Evolutionary conservation across 2,797 vertebrate species (phyloP), one percentile per base, ranked within the genome.

Genomic region (Scleropages formosus): DNA sequence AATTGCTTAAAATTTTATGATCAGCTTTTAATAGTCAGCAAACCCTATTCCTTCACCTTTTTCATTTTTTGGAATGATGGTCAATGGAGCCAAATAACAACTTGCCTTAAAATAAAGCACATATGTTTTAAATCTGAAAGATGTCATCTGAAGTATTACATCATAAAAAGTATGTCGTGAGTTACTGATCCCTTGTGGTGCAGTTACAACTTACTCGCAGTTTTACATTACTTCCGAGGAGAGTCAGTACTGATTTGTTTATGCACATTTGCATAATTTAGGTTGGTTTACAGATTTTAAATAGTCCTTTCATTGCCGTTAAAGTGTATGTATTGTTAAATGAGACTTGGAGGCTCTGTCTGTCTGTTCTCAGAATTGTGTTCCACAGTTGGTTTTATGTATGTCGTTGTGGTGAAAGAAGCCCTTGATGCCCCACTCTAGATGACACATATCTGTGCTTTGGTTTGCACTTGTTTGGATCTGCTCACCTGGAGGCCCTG

Each of bases 201-300:
- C 85, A 81, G 88, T 91, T 87, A 78, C 88, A 70, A 83, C 85
- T 80, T 84, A 84, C 87, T 90, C 78, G 2, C 74, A 78, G 67
- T 75, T 59, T 83, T 80, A 75, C 67, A 82, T 81, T 73, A 62
- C 78, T 66, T 76, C 83, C 77, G 84, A 80, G 78, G 77, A 77
- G 22, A 75, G 73, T 71, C 75, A 49, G 76, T 64, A 74, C 85
- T 81, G 79, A 80, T 84, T 70, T 93, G 93, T 93, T 70, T 93
- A 93, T 94, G 93, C 93, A 91, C 82, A 51, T 87, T 76, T 92
- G 92, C 92, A 93, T 93, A 93, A 88, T 88, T 90, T 89, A n/a
- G 74, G 74, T 75, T 90, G 77, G 74, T 76, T 81, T 44, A 72
- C 73, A 75, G 39, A 56, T 24, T 83, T 81, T 86, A 84, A 83